Evolutionary conservation across 2,888 invertebrate species (phyloP), one percentile per base, ranked within the genome.

Genomic region (Heliothis peltigera): DNA sequence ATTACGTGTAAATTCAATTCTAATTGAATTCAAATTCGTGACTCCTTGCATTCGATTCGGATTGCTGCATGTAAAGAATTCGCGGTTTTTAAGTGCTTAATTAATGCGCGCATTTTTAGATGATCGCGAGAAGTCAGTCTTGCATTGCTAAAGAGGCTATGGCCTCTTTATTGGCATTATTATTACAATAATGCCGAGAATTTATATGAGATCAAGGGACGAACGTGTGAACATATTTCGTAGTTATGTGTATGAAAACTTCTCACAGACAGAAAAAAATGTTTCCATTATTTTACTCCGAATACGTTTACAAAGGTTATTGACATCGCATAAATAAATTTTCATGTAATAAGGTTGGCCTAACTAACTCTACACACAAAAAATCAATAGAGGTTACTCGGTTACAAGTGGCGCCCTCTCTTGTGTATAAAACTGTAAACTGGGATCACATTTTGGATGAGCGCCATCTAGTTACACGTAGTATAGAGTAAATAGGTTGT

Each of bases 21-120:
- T 68, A 77, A 74, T 70, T 65, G 47, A 77, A 68, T 68, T 59
- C 65, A 53, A 64, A 64, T 68, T n/a, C 74, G 70, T 74, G 78
- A 68, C 46, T 51, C 56, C 48, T 49, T 47, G 57, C 66, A 68
- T 77, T 67, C 49, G 76, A 70, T 78, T 64, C 78, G 68, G 64
- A 58, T 64, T 63, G 65, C 35, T 77, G 75, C 70, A 47, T 77
- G 46, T 44, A 10, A 63, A 62, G 64, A 68, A 75, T 77, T 65
- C 49, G 61, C 51, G 5, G 46, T 44, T 74, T 64, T 62, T 62
- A 76, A 55, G 53, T 62, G 44, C 21, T 43, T 62, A 48, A 64
- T 62, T 67, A 55, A 61, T 64, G 48, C 32, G n/a, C 57, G 52
- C 32, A 54, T 55, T 62, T 61, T 55, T n/a, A 48, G 35, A 54